Evolutionary conservation across 64 coral and sea anemone species (phyloP).

Genomic region (Montipora foliosa): DNA sequence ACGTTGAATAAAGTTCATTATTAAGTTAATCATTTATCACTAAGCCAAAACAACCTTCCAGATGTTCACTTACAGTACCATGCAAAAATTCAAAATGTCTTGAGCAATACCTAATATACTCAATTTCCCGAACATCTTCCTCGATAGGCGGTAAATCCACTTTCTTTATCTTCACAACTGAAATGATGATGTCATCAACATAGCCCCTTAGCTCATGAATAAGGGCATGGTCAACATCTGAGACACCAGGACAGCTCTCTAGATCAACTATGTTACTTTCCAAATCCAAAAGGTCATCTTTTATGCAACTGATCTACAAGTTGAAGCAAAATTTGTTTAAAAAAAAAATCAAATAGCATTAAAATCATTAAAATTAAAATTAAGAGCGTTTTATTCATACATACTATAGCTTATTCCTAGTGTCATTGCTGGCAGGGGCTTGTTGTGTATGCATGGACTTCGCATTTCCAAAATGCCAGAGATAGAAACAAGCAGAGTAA

Average conservation of each 20-base stretch:
- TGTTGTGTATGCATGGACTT: no score
- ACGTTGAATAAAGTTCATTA: no score
- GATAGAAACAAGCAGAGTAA: no score
- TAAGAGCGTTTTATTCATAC: no score
- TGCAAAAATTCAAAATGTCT: not conserved
- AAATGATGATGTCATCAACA: not conserved
- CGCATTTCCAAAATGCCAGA: no score
- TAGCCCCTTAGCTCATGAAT: not conserved
- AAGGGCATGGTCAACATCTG: not conserved
- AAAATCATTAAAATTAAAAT: no score
- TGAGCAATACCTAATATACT: conserved; percentile 13
- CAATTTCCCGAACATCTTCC: conserved; percentile 16
- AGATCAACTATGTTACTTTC: conserved; percentile 15
- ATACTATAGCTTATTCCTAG: no score
- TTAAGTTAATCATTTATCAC: no score
- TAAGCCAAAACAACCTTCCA: no score
- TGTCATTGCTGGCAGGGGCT: no score
- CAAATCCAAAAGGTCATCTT: conserved; percentile 24
- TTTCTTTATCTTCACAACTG: conserved; percentile 18
- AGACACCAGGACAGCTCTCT: not conserved
- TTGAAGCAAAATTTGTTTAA: not conserved
- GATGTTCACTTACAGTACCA: no score
- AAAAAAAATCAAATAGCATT: no score
- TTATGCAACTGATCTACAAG: conserved; percentile 3
- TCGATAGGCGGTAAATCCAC: not conserved